A percentile compares a stretch with the other conserved stretches of the same genome.
Evolutionary conservation across 23 tunicate genomes (phyloP).

Genomic region (Trididemnum nubilum): DNA sequence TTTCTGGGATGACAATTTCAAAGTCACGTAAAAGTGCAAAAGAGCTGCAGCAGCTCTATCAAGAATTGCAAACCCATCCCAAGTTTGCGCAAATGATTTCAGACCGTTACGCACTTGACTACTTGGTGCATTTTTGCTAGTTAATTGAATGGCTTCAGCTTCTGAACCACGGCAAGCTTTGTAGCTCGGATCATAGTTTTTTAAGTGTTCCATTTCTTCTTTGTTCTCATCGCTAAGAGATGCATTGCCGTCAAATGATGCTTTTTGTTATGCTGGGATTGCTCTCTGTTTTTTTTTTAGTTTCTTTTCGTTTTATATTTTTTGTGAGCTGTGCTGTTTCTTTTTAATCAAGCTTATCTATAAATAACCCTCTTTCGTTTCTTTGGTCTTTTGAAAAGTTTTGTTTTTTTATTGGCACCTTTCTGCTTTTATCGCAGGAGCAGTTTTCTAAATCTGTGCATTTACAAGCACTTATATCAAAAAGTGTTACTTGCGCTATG

Average conservation of each 20-base stretch:
- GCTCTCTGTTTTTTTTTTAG: neutral
- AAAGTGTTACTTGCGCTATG: constrained; percentile 1
- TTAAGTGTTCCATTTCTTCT: neutral
- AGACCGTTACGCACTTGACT: constrained; percentile 2
- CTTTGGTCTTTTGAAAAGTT: neutral
- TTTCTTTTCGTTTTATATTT: constrained; percentile 5
- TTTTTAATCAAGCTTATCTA: neutral
- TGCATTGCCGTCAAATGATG: neutral
- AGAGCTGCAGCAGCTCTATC: constrained; percentile 12
- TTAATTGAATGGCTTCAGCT: neutral
- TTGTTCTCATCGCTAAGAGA: neutral
- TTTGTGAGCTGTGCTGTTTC: constrained; percentile 14
- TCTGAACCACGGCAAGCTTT: neutral
- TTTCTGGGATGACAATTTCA: constrained; percentile 5
- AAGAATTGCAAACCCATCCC: neutral
- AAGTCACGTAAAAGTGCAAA: constrained; percentile 15
- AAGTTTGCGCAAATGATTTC: constrained; percentile 15
- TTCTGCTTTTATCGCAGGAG: constrained; percentile 11
- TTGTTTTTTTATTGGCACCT: constrained; percentile 9
- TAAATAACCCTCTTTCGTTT: neutral
- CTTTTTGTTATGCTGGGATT: neutral
- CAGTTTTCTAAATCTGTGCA: neutral
- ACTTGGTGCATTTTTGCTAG: neutral
- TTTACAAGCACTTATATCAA: constrained; percentile 16
- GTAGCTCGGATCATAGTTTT: neutral